A percentile compares a stretch with the other conserved stretches of the same genome.
phyloP scores from a whole-genome alignment of 2,888 invertebrate genomes.

The Alentia gelatinosa region DNA sequence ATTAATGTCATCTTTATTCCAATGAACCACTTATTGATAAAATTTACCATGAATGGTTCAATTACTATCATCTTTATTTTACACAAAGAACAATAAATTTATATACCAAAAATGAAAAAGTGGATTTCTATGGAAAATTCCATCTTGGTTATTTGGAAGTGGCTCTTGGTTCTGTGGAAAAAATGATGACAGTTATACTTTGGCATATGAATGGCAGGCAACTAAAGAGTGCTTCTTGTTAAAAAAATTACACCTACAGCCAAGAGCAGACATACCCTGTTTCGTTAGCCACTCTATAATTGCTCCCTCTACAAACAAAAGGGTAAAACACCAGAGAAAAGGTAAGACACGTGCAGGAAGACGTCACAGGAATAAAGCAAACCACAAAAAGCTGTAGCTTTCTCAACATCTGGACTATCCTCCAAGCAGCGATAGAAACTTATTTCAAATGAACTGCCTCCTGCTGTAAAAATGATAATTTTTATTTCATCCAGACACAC shows the following conservation, averaged over 20 bases:
- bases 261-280: background rate
- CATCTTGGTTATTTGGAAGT: too few relatives aligned
- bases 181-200: background rate
- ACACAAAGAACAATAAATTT: too few relatives aligned
- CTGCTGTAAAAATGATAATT: background rate
- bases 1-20: background rate
- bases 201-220: background rate
- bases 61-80: too few relatives aligned
- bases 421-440: too few relatives aligned
- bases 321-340: background rate
- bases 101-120: too few relatives aligned
- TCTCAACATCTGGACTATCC: background rate
- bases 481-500: background rate
- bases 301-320: conserved; percentile 5
- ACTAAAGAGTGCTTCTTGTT: background rate
- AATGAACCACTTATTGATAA: too few relatives aligned
- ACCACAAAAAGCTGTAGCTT: background rate
- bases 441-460: background rate
- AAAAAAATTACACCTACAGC: background rate
- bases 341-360: background rate
- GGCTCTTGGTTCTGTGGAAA: too few relatives aligned
- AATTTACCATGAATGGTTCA: too few relatives aligned
- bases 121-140: too few relatives aligned
- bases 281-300: background rate
- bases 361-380: background rate